These are phyloP conservation scores for Cyclopterus lumpus DNA, from an alignment of 2,797 vertebrate genomes.

Conservation along the genomic window DNA sequence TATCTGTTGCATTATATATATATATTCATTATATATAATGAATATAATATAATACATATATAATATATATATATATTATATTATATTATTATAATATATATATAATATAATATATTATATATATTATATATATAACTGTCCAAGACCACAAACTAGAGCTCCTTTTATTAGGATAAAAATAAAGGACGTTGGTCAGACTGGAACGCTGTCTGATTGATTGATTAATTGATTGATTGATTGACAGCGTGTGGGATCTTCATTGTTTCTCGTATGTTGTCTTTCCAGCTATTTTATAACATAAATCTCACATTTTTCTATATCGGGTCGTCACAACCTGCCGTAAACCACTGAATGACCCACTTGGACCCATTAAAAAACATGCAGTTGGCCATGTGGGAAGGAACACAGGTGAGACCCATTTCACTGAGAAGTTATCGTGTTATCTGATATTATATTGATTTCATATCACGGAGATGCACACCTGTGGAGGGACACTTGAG, in stretches of 20 bases:
- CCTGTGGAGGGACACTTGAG: neutral
- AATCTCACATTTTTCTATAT: neutral
- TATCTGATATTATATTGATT: neutral
- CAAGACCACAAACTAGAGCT: neutral
- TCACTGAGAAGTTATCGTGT: neutral
- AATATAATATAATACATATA: too few species aligned
- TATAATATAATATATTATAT: too few species aligned
- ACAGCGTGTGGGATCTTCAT: neutral
- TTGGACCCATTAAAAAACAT: conserved; percentile 45
- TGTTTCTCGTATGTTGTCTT: neutral
- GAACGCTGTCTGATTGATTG: neutral
- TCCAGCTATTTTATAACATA: neutral
- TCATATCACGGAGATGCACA: too few species aligned
- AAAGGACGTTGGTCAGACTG: neutral
- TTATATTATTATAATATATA: too few species aligned
- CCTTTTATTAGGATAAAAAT: neutral
- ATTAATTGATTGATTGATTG: neutral
- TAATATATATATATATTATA: too few species aligned
- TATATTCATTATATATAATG: too few species aligned
- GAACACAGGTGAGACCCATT: conserved; percentile 48
- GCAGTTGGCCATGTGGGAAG: neutral
- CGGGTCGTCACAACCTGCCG: neutral
- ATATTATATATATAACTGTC: too few species aligned
- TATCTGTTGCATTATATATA: too few species aligned
- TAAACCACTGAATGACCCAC: neutral